Evolutionary conservation across 2,797 vertebrate species (phyloP).

Genomic region (Myotis myotis): DNA sequence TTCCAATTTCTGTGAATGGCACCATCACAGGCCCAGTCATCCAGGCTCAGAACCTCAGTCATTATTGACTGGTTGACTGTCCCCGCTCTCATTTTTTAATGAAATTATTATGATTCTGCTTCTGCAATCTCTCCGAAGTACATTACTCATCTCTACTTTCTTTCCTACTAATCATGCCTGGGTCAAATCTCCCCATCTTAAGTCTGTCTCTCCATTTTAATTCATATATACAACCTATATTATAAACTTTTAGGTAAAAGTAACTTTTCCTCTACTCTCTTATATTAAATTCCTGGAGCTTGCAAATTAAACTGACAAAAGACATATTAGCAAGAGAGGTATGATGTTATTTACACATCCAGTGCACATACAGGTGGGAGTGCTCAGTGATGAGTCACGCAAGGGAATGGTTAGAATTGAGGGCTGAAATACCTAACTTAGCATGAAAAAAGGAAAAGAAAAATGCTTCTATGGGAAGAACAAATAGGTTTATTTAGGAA

Average conservation of each 20-base stretch:
- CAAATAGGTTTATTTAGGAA: neutral
- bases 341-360: neutral
- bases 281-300: neutral
- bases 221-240: neutral
- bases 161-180: neutral
- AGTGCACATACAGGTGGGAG: fast-evolving
- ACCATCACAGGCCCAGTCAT: neutral
- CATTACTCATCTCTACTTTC: neutral
- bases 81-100: neutral
- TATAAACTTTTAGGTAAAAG: neutral
- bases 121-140: neutral
- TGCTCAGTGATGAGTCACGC: neutral
- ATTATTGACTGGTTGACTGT: neutral
- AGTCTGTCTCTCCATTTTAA: neutral
- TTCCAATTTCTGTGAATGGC: neutral
- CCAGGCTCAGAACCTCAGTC: neutral
- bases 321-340: neutral
- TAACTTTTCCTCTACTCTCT: neutral
- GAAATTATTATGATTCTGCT: neutral
- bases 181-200: neutral
- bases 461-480: neutral
- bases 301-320: neutral
- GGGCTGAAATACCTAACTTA: neutral
- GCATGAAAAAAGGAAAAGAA: neutral
- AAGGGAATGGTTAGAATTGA: neutral